Evolutionary conservation across 2,888 invertebrate genomes (phyloP), one percentile per base, ranked within the genome.

Genomic region (Polymixis lichenea): DNA sequence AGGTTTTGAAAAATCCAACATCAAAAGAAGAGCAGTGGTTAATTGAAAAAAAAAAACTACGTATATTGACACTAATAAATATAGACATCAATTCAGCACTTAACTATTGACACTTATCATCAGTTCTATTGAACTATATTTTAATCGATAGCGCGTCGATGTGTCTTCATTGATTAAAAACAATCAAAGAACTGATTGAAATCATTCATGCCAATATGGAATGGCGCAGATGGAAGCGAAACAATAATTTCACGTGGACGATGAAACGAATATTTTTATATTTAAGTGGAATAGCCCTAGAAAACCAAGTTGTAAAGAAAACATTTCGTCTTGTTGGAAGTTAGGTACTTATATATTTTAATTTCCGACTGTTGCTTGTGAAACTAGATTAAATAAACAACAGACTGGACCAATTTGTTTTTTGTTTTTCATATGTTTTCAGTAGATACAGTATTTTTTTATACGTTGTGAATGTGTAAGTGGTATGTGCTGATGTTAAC

Each of bases 121-220:
- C n/a, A 60, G 55, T 65, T 77, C 49, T 17, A 69, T 61, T 68
- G 77, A 51, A 62, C 69, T 62, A n/a, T 60, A 84, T 75, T 32
- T 72, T 77, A 65, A 66, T 73, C 68, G 64, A 72, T 38, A 65
- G 49, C 46, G 68, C 49, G 60, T 32, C 80, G 56, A 80, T 80
- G 49, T 43, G 28, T 77, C 77, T 77, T 72, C 68, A 62, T 80
- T 80, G 85, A 85, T 85, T 83, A 78, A 75, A 78, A 83, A 69
- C 76, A 83, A 85, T 83, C 61, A 72, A 66, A 75, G 70, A 51
- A 64, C 60, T 68, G 72, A 85, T 85, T 78, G 85, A 76, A 76
- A 77, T 72, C 69, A 75, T 72, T 70, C 74, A 69, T 65, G 72
- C 72, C 53, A 66, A 71, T 74, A 69, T 65, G 68, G 13, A 72